Percentiles rank a stretch among this genome's conserved stretches.
These are phyloP conservation scores for Drosophila fungiperda DNA, from an alignment of 2,888 invertebrate genomes.

Conservation along the genomic window DNA sequence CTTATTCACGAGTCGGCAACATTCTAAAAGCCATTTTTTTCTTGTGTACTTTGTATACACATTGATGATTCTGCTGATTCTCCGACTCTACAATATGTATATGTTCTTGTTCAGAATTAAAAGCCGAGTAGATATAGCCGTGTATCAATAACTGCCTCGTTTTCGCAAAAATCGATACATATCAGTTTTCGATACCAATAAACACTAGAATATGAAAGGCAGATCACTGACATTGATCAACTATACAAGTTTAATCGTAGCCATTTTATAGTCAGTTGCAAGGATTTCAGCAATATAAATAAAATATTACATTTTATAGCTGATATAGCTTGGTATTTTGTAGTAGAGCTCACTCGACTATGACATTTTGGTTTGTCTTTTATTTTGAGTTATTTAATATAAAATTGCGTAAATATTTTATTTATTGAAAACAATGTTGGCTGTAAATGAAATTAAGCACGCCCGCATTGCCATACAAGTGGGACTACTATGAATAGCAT, in stretches of 20 bases:
- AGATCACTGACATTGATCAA: no score
- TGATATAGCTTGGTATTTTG: background rate
- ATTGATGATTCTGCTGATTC: background rate
- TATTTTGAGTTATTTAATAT: background rate
- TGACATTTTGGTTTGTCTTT: background rate
- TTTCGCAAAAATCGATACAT: background rate
- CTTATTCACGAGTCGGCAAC: constrained; percentile 11
- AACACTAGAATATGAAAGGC: no score
- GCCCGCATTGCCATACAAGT: background rate
- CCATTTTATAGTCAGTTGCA: no score
- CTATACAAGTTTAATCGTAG: no score
- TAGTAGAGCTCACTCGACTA: background rate
- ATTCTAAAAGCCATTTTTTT: background rate
- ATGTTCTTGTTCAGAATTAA: background rate
- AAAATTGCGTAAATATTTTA: background rate
- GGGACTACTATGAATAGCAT: background rate
- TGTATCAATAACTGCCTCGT: background rate
- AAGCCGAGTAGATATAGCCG: background rate
- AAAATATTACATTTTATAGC: background rate
- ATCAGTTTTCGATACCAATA: background rate
- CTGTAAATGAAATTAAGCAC: constrained; percentile 2
- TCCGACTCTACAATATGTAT: background rate
- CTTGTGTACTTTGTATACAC: background rate
- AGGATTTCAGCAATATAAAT: no score
- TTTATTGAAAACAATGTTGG: background rate